Base-by-base conservation (phyloP, 1,140 invertebrate species). In the Coboldia fuscipes region DNA sequence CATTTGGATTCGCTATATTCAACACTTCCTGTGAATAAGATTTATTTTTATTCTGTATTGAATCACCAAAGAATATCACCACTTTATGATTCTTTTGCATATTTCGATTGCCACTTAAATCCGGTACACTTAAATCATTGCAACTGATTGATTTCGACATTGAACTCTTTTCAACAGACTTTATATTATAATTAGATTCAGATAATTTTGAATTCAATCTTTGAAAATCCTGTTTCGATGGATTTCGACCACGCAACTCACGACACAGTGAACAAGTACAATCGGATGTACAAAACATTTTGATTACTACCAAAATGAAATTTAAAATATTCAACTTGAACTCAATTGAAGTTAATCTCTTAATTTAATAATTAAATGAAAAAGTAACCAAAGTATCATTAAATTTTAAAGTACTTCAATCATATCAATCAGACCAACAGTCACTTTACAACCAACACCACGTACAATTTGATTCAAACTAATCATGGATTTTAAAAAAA, bases 51-150 rank as follows among this genome's bases (percentile, higher is more conserved):
- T 19, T 48, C 17, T 63, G 61, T 24, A 68, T 65, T 1, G 67
- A 68, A 46, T 73, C 70, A 4, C 71, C 70, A 38, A 73, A 75
- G 44, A 73, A 74, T 37, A 75, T 72, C 27, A 75, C 67, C 12
- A 72, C 70, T 54, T 68, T 72, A 40, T 75, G 71, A 40, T 61
- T 6, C n/a, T 29, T 29, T 4, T 8, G 5, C 23, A 24, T n/a
- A 29, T 29, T 29, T 29, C n/a, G 8, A 9, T 9, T 9, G 14
- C 14, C 27, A 29, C 6, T 10, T 15, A 8, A 13, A 8, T 29
- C 14, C 27, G n/a, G n/a, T n/a, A n/a, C n/a, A n/a, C 27, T 10
- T 29, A 29, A 8, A 6, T 29, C 27, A 29, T 13, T 29, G 27
- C 14, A 29, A 29, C 14, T 35, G 12, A 30, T 40, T 38, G 23